These are phyloP conservation scores for Gymnocheta viridis DNA, from an alignment of 2,888 invertebrate species.

Conservation along the genomic window DNA sequence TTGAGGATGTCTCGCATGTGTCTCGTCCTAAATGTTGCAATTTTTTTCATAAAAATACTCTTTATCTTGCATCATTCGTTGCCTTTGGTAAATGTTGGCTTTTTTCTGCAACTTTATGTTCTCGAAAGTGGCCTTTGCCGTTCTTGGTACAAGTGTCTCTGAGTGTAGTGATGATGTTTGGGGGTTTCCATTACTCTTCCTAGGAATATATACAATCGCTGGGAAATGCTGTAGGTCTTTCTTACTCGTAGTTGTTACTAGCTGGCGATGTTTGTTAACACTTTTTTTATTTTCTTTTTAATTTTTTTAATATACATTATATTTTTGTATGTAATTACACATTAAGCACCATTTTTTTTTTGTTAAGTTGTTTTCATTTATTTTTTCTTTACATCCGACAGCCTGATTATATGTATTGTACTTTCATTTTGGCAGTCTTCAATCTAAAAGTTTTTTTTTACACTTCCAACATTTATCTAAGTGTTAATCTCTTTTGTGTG, in stretches of 20 bases:
- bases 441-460: conserved; percentile 26
- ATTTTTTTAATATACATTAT: neutral
- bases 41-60: conserved; percentile 19
- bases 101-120: conserved; percentile 3
- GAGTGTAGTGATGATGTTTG: conserved; percentile 31
- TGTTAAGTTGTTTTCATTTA: neutral
- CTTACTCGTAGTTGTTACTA: neutral
- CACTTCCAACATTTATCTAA: conserved; percentile 41
- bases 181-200: neutral
- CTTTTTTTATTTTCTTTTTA: conserved; percentile 31
- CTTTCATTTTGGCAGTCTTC: conserved; percentile 49
- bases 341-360: conserved; percentile 51
- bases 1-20: conserved; percentile 63
- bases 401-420: conserved; percentile 21
- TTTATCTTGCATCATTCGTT: conserved; percentile 60
- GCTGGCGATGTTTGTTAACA: conserved; percentile 61
- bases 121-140: neutral
- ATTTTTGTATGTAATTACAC: conserved; percentile 60
- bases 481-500: conserved; percentile 63
- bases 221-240: neutral
- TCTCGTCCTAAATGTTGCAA: conserved; percentile 56
- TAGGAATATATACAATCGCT: neutral
- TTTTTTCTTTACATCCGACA: neutral
- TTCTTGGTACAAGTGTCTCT: neutral
- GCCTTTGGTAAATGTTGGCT: conserved; percentile 50